Evolutionary conservation across 1,140 invertebrate genomes (phyloP).

Genomic region (Papilio machaon): DNA sequence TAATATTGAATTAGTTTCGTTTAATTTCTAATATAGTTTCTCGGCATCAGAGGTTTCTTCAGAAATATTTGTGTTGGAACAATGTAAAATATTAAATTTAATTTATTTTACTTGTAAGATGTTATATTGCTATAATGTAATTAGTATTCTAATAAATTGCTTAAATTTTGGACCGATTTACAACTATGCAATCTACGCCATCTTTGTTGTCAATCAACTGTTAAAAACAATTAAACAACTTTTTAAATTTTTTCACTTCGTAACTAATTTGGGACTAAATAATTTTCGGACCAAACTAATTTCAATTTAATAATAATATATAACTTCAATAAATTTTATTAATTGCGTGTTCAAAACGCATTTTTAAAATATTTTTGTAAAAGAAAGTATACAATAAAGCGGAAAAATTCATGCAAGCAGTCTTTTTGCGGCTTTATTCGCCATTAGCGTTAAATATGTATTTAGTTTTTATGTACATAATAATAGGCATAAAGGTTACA

Average conservation of each 20-base stretch:
- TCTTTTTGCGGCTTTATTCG: constrained; percentile 47
- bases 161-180: not conserved
- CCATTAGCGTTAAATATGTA: constrained; percentile 3
- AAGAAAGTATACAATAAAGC: not conserved
- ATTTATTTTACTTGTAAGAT: too few relatives aligned
- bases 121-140: too few relatives aligned
- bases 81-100: too few relatives aligned
- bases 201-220: not conserved
- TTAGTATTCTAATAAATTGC: too few relatives aligned
- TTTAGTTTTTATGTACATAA: not conserved
- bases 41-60: not conserved
- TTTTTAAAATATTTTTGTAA: too few relatives aligned
- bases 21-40: not conserved
- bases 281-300: not conserved
- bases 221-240: not conserved
- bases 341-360: not conserved
- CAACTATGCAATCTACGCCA: not conserved
- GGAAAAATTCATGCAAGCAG: constrained; percentile 49
- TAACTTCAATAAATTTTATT: not conserved
- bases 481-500: not conserved
- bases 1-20: not conserved
- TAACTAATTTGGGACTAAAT: not conserved
- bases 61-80: too few relatives aligned
- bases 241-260: not conserved
- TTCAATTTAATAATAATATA: not conserved